phyloP scores from a whole-genome alignment of 2,888 invertebrate genomes.

The Autographa pulchrina region DNA sequence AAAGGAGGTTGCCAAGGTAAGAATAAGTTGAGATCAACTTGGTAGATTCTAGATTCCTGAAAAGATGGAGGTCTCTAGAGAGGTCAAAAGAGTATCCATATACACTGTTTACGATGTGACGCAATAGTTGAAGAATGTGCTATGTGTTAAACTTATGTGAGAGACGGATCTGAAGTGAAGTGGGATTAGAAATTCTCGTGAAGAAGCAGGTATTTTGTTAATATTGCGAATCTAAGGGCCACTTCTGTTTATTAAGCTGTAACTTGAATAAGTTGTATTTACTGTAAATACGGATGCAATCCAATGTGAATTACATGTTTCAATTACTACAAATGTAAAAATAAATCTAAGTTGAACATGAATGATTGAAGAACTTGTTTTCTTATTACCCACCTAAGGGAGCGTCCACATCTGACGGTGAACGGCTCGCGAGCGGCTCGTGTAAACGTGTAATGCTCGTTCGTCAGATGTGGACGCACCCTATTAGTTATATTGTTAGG shows the following conservation, averaged over 20 bases:
- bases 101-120: neutral
- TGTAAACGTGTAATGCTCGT: too few species aligned
- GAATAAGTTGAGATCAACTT: neutral
- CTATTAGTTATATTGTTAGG: neutral
- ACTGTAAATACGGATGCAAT: neutral
- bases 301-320: slow-evolving; percentile 1
- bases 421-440: too few species aligned
- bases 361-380: neutral
- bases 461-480: too few species aligned
- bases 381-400: neutral
- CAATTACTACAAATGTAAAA: neutral
- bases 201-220: neutral
- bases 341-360: slow-evolving; percentile 1
- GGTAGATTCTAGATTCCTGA: neutral
- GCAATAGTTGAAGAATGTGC: neutral
- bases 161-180: neutral
- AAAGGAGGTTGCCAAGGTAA: neutral
- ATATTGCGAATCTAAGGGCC: neutral
- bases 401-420: too few species aligned
- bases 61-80: neutral
- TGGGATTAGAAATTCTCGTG: neutral
- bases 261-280: neutral
- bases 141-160: neutral
- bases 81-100: neutral
- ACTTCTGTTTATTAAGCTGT: neutral